Conservation (phyloP, 2,113 vertebrate species). For the Ceyx melanurus region DNA sequence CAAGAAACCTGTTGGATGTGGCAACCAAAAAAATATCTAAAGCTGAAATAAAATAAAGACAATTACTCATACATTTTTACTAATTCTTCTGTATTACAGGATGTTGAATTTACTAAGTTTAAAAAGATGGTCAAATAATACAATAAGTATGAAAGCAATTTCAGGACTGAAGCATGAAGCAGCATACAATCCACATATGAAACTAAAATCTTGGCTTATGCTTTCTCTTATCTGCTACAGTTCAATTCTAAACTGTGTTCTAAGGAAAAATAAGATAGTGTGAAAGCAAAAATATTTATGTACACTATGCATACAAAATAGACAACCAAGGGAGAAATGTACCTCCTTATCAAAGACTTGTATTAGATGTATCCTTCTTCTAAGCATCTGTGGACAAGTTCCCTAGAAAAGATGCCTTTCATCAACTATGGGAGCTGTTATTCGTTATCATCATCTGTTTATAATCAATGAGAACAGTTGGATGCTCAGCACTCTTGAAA, state of each 20-base stretch:
- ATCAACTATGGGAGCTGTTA: conserved; percentile 59
- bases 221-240: conserved; percentile 11
- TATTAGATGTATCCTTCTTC: conserved; percentile 53
- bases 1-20: background rate
- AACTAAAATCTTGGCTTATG: conserved; percentile 29
- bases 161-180: background rate
- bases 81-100: background rate
- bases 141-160: conserved; percentile 2
- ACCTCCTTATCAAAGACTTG: conserved; percentile 51
- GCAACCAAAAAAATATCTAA: background rate
- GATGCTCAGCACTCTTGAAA: conserved; percentile 65
- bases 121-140: background rate
- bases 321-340: conserved; percentile 55
- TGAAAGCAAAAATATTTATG: conserved; percentile 58
- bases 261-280: conserved; percentile 18
- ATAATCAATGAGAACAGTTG: conserved; percentile 66
- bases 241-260: conserved; percentile 23
- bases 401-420: conserved; percentile 58
- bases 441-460: conserved; percentile 70
- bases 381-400: conserved; percentile 49
- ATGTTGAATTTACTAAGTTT: background rate
- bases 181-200: background rate
- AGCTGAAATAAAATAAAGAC: background rate
- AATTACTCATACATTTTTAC: background rate
- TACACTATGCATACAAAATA: conserved; percentile 5